Evolutionary conservation across 2,888 invertebrate species (phyloP), one percentile per base, ranked within the genome.

Genomic region (Pyrrhopygopsis socrates): DNA sequence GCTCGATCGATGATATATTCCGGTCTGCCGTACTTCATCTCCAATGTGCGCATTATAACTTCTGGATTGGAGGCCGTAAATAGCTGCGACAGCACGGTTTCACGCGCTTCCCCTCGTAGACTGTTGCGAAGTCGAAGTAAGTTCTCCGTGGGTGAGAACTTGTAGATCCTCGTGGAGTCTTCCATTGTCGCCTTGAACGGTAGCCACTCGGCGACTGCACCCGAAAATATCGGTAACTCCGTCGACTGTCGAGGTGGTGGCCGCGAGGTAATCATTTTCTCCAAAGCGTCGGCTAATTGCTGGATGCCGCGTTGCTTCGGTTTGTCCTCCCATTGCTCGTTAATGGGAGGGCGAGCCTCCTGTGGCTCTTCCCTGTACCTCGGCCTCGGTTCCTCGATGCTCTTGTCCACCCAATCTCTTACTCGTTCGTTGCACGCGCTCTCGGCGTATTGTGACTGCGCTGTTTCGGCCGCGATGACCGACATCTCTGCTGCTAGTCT

Each of bases 401-500:
- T 67, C 24, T n/a, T 34, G 34, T 67, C 67, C 34, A 67, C 67
- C 67, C 38, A 67, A 18, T 67, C 67, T 29, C 20, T 27, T 29
- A 63, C 30, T 63, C 63, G 27, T 13, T 63, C 63, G n/a, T n/a
- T n/a, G n/a, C n/a, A n/a, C n/a, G n/a, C n/a, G 29, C 13, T 60
- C 27, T 22, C 15, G 60, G 15, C 22, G n/a, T n/a, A n/a, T 8
- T 60, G 24, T 22, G 60, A 24, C 24, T 60, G 24, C 2, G 60
- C n/a, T n/a, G n/a, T n/a, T n/a, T n/a, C n/a, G n/a, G n/a, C 30
- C n/a, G 29, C 30, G 18, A 65, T 65, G 18, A 22, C 67, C n/a
- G 67, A 34, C 38, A 67, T 22, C 38, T 67, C 67, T 11, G 67
- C 67, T n/a, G 67, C 67, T n/a, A 67, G 63, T 29, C 29, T 27